phyloP scores from a whole-genome alignment of 2,797 vertebrate species.

The Sebastes itinus region DNA sequence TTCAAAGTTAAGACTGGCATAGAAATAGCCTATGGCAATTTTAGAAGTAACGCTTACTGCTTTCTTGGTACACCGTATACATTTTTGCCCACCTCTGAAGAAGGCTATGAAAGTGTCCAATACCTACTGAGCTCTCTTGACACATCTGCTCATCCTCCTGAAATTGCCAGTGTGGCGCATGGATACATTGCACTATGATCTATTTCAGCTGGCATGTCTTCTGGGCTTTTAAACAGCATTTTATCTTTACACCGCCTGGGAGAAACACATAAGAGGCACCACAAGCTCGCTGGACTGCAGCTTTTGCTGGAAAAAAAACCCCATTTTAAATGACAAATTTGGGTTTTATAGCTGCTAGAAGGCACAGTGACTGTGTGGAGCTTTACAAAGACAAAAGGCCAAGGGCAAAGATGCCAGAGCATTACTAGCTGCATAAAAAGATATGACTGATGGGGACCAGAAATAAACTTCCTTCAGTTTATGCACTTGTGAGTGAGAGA shows the following conservation, averaged over 20 bases:
- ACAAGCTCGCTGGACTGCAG: not conserved
- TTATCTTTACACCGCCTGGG: conserved; percentile 12
- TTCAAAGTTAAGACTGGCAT: not conserved
- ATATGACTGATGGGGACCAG: not conserved
- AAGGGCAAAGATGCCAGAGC: conserved; percentile 9
- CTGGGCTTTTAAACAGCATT: conserved; percentile 40
- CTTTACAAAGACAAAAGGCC: conserved; percentile 25
- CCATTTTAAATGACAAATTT: conserved; percentile 19
- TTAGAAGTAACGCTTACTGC: not conserved
- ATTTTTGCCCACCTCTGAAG: not conserved
- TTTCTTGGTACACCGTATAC: not conserved
- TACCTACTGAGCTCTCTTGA: not conserved
- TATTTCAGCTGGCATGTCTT: conserved; percentile 35
- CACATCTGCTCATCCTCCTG: conserved; percentile 25
- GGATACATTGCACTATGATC: conserved; percentile 25
- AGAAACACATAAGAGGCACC: conserved; percentile 18
- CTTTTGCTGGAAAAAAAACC: conserved; percentile 5
- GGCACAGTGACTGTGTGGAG: not conserved
- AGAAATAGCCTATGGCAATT: not conserved
- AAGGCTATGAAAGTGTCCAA: conserved; percentile 5
- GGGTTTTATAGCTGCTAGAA: conserved; percentile 19
- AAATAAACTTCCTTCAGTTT: not conserved
- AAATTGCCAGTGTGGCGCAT: conserved; percentile 21
- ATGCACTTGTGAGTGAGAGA: not conserved
- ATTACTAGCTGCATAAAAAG: conserved; percentile 20